Evolutionary conservation across 2,797 vertebrate genomes (phyloP).

Genomic region (Glossophaga mutica): DNA sequence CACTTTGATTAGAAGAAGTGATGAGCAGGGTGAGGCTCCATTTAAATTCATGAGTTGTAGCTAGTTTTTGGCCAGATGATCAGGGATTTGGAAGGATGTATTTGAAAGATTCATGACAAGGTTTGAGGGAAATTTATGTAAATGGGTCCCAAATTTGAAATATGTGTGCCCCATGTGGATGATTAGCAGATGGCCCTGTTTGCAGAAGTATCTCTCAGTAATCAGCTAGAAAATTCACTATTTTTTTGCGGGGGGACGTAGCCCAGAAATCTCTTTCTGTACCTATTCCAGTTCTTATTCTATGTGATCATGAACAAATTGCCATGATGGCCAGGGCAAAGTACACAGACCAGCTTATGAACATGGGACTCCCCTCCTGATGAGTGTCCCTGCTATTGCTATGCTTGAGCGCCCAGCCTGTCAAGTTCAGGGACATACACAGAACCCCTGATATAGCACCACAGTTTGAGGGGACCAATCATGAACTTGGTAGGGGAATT

Average conservation of each 20-base stretch:
- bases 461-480: not conserved
- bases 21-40: not conserved
- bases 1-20: not conserved
- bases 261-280: not conserved
- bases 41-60: constrained; percentile 30
- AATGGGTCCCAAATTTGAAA: constrained; percentile 47
- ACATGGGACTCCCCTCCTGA: not conserved
- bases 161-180: not conserved
- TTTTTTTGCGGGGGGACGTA: not conserved
- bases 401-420: not conserved
- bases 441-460: not conserved
- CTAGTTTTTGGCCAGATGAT: constrained; percentile 28
- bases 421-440: not conserved
- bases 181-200: constrained; percentile 30
- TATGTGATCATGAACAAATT: not conserved
- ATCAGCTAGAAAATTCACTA: not conserved
- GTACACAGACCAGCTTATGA: not conserved
- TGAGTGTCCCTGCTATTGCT: not conserved
- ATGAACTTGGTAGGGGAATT: not conserved
- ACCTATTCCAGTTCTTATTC: not conserved
- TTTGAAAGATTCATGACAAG: constrained; percentile 51
- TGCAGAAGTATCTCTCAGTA: not conserved
- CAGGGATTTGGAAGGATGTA: constrained; percentile 31
- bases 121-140: constrained; percentile 50
- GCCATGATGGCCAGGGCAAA: not conserved